These are phyloP conservation scores for Metalampra italica DNA, from an alignment of 2,888 invertebrate genomes.

Conservation along the genomic window DNA sequence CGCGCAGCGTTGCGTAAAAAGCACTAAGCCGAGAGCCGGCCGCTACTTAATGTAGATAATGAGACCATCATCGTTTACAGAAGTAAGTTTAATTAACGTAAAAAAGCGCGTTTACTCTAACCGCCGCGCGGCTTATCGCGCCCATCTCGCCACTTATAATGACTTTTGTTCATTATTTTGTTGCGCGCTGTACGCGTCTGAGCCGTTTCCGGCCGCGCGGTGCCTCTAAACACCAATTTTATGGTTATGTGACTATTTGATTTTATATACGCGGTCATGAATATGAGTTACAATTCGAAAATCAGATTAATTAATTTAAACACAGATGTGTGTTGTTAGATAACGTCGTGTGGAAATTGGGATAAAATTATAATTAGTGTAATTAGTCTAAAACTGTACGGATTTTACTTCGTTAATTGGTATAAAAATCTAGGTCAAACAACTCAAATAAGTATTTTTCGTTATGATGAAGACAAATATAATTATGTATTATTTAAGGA, in stretches of 20 bases:
- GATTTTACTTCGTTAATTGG: constrained; percentile 23
- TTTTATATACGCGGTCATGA: constrained; percentile 37
- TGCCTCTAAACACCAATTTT: constrained; percentile 61
- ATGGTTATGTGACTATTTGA: constrained; percentile 58
- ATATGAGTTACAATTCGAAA: constrained; percentile 38
- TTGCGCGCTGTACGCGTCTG: constrained; percentile 57
- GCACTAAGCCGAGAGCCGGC: constrained; percentile 34
- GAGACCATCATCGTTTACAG: constrained; percentile 71
- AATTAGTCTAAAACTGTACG: constrained; percentile 28
- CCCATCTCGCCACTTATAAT: constrained; percentile 68
- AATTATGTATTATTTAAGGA: too few species aligned
- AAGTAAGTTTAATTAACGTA: constrained; percentile 77
- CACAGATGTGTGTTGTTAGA: constrained; percentile 24
- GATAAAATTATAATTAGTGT: constrained; percentile 30
- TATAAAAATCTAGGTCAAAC: not conserved
- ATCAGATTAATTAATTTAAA: constrained; percentile 51
- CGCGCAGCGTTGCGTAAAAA: constrained; percentile 55
- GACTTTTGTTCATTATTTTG: constrained; percentile 75
- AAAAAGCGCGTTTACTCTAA: constrained; percentile 74
- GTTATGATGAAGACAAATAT: too few species aligned
- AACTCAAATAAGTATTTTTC: too few species aligned
- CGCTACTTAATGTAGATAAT: constrained; percentile 61
- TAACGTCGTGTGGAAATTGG: constrained; percentile 29
- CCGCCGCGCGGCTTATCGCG: constrained; percentile 55
- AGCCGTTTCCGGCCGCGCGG: constrained; percentile 55